Evolutionary conservation across 2,113 vertebrate species (phyloP).

Genomic region (Meleagris gallopavo): DNA sequence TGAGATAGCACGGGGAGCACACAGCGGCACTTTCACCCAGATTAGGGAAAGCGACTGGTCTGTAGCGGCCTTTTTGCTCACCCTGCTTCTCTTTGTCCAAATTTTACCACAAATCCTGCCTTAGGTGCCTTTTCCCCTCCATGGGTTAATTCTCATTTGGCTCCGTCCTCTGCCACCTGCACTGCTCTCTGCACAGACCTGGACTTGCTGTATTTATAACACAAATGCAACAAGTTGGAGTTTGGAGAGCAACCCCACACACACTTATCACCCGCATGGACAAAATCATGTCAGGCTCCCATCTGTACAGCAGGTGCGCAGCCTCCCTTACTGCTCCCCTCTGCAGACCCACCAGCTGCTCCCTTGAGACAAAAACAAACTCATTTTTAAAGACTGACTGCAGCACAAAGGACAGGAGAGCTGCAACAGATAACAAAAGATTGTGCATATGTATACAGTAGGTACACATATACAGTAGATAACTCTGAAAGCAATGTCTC

Average conservation of each 20-base stretch:
- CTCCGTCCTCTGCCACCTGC: not conserved
- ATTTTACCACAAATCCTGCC: not conserved
- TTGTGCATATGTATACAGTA: accelerated
- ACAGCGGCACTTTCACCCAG: slow-evolving; percentile 26
- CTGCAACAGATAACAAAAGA: not conserved
- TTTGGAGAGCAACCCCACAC: not conserved
- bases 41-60: not conserved
- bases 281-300: not conserved
- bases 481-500: too few species aligned
- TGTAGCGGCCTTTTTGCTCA: not conserved
- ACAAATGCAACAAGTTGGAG: not conserved
- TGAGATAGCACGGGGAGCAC: slow-evolving; percentile 29
- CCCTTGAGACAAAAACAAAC: not conserved
- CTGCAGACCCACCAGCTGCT: not conserved
- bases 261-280: not conserved
- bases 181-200: not conserved
- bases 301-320: not conserved
- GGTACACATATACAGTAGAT: not conserved
- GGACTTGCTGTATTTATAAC: not conserved
- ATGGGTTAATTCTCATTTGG: accelerated
- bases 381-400: not conserved
- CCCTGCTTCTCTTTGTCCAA: not conserved
- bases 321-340: not conserved
- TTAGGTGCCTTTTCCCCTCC: not conserved
- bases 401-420: not conserved